Evolutionary conservation across 2,113 vertebrate genomes (phyloP).

Genomic region (Nycticryphes semicollaris): DNA sequence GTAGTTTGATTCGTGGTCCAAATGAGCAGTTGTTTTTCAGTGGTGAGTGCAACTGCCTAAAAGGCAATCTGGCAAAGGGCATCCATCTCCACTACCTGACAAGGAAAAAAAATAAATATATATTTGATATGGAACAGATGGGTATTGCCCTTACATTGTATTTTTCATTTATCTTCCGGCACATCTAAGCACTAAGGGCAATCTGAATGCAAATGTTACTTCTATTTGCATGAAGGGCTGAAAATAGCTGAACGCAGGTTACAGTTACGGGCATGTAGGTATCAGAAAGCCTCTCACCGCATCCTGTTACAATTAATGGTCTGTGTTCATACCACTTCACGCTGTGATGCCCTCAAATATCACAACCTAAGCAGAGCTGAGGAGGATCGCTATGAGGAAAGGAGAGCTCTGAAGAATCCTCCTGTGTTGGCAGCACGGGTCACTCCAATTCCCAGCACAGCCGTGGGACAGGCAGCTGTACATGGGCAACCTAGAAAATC

Average conservation of each 20-base stretch:
- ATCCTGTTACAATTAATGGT: constrained; percentile 45
- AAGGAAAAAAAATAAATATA: background rate
- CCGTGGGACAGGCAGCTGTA: background rate
- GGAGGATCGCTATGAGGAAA: background rate
- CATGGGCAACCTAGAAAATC: background rate
- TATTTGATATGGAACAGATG: background rate
- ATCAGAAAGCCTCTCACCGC: background rate
- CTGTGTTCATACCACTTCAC: background rate
- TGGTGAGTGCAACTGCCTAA: background rate
- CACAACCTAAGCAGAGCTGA: background rate
- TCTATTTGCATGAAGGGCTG: constrained; percentile 24
- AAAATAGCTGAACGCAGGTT: constrained; percentile 49
- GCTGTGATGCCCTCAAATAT: constrained; percentile 44
- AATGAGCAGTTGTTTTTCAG: background rate
- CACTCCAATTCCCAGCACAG: background rate
- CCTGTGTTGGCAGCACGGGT: background rate
- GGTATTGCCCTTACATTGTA: background rate
- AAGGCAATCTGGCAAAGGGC: background rate
- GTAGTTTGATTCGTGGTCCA: background rate
- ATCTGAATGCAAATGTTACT: constrained; percentile 33
- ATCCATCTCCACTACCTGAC: background rate
- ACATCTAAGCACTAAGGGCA: constrained; percentile 13
- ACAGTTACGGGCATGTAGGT: background rate
- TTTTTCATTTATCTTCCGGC: background rate
- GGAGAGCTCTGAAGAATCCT: background rate